phyloP scores from a whole-genome alignment of 2,113 vertebrate genomes.

The Atlantisia rogersi region DNA sequence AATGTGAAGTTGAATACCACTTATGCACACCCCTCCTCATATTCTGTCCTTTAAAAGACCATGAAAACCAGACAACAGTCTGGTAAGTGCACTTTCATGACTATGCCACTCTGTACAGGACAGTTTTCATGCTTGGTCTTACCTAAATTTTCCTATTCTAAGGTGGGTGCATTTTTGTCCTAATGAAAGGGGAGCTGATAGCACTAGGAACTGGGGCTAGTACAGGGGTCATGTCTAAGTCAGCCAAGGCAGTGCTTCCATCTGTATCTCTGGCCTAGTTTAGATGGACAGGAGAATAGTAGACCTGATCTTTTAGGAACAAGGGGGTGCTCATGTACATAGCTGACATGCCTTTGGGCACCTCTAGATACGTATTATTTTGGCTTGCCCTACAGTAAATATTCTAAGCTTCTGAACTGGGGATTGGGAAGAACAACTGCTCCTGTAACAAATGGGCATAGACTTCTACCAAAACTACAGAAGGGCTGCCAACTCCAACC shows the following conservation, averaged over 20 bases:
- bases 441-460: not conserved
- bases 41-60: not conserved
- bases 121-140: not conserved
- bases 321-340: not conserved
- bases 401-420: not conserved
- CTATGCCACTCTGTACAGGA: not conserved
- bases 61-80: not conserved
- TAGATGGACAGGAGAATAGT: not conserved
- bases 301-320: fast-evolving
- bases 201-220: not conserved
- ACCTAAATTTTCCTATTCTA: not conserved
- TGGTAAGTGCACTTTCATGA: not conserved
- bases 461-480: not conserved
- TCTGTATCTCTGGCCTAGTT: not conserved
- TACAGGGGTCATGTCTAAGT: not conserved
- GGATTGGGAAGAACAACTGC: not conserved
- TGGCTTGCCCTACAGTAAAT: not conserved
- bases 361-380: not conserved
- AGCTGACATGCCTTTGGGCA: not conserved
- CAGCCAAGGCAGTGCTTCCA: not conserved
- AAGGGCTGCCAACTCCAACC: not conserved
- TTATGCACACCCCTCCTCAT: not conserved
- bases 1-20: not conserved
- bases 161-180: not conserved
- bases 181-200: not conserved